Percentiles rank a stretch among this genome's conserved stretches.
These are phyloP conservation scores for Noctua comes DNA, from an alignment of 2,888 invertebrate genomes.

Conservation along the genomic window DNA sequence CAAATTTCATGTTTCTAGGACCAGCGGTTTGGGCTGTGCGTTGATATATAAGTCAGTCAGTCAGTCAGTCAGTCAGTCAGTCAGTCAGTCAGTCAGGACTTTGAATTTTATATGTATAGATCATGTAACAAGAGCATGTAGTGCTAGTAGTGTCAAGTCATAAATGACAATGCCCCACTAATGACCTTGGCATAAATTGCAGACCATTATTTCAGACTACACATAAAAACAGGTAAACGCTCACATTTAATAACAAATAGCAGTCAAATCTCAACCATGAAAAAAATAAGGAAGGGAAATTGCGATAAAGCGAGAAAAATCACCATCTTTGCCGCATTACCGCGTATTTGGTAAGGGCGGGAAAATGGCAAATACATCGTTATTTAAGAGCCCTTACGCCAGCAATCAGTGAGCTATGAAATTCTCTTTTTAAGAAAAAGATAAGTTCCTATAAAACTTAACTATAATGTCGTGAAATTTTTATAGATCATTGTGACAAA, in stretches of 20 bases:
- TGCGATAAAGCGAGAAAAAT: slow-evolving; percentile 22
- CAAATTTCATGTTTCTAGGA: too few relatives aligned
- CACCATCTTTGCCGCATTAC: slow-evolving; percentile 40
- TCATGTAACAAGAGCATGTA: too few relatives aligned
- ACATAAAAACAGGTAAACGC: background rate
- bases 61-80: too few relatives aligned
- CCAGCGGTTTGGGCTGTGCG: too few relatives aligned
- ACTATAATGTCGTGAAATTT: slow-evolving; percentile 22
- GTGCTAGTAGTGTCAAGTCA: background rate
- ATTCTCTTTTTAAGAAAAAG: slow-evolving; percentile 22
- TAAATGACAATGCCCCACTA: background rate
- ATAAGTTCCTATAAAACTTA: slow-evolving; percentile 13
- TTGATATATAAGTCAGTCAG: too few relatives aligned
- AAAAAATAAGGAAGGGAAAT: slow-evolving; percentile 22
- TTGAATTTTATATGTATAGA: too few relatives aligned
- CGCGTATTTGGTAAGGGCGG: slow-evolving; percentile 5
- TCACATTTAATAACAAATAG: slow-evolving; percentile 22
- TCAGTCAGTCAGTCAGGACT: too few relatives aligned
- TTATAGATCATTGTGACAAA: slow-evolving; percentile 25
- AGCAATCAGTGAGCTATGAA: slow-evolving; percentile 38
- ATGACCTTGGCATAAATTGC: background rate
- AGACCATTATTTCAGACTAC: background rate
- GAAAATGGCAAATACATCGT: slow-evolving; percentile 28
- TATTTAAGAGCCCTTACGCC: slow-evolving; percentile 16
- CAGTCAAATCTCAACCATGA: slow-evolving; percentile 10